Base-by-base conservation (phyloP, 2,888 invertebrate species). In the Stramonita haemastoma region DNA sequence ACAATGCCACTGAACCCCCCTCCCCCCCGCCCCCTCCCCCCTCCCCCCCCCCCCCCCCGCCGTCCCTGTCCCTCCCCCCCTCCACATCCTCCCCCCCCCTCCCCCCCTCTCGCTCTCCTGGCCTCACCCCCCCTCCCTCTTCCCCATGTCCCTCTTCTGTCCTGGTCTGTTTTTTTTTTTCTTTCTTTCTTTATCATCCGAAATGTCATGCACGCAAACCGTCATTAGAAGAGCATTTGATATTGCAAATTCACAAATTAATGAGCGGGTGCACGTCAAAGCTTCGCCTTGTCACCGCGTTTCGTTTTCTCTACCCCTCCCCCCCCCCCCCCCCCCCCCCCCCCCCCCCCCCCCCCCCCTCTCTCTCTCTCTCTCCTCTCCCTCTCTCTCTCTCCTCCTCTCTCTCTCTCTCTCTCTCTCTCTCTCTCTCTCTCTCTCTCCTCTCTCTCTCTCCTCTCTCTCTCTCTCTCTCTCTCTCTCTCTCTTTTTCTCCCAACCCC, bases 211-310 rank as follows among this genome's bases (percentile, higher is more conserved):
- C 87, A 87, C 87, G 87, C 87, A 57, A 87, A 79, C 87, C 87
- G 87, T 57, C 81, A 87, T 77, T 79, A 79, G 57, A 77, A 73
- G 79, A 73, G 87, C 87, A 87, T 87, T 87, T 87, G 87, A 87
- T 87, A 87, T 87, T 81, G 87, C 87, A 87, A 87, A 87, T 87
- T 87, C 87, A 81, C 87, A 87, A 87, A 87, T 87, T 87, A 87
- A 87, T 87, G 87, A 87, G 56, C n/a, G 26, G 29, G 19, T 17
- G 79, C 87, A 87, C 77, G 87, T 56, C 77, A 87, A 46, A 70
- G 26, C 87, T n/a, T 46, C 8, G 46, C 46, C 46, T 46, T 46
- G 46, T 46, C 46, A 8, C 46, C 46, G 46, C 56, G 15, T n/a
- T 17, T 34, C 79, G 0, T 32, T n/a, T 6, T 34, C 79, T n/a